These are phyloP conservation scores for Laodelphax striatellus DNA, from an alignment of 1,140 invertebrate genomes.

Conservation along the genomic window DNA sequence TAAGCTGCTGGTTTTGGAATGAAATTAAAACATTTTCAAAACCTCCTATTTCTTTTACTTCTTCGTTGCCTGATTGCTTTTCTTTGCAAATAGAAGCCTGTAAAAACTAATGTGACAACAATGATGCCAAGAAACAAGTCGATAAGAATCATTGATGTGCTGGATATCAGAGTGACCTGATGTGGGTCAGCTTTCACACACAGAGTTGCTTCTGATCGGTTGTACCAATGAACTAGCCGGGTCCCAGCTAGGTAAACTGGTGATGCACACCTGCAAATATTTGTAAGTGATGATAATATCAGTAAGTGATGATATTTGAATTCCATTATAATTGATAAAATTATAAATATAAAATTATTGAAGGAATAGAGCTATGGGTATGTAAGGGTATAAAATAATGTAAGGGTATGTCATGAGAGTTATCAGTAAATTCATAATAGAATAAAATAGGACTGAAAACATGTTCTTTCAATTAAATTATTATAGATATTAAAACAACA, in stretches of 20 bases:
- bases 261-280: slow-evolving; percentile 30
- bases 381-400: too few species aligned
- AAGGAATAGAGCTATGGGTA: too few species aligned
- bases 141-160: slow-evolving; percentile 4
- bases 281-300: too few species aligned
- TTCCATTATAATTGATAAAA: too few species aligned
- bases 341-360: too few species aligned
- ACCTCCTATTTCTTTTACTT: slow-evolving; percentile 2
- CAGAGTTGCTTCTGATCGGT: slow-evolving; percentile 32
- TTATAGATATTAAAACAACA: too few species aligned
- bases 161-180: not conserved
- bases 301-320: too few species aligned
- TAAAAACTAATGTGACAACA: not conserved
- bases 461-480: too few species aligned
- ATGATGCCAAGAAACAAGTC: not conserved
- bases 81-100: slow-evolving; percentile 3
- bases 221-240: slow-evolving; percentile 39
- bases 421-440: too few species aligned
- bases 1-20: too few species aligned
- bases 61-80: not conserved
- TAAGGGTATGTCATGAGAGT: too few species aligned
- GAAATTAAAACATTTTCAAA: not conserved
- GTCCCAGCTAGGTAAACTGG: slow-evolving; percentile 30
- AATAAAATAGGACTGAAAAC: too few species aligned
- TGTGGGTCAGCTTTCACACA: slow-evolving; percentile 21